These are phyloP conservation scores for Styela plicata DNA, from an alignment of 23 tunicate species.

Conservation along the genomic window DNA sequence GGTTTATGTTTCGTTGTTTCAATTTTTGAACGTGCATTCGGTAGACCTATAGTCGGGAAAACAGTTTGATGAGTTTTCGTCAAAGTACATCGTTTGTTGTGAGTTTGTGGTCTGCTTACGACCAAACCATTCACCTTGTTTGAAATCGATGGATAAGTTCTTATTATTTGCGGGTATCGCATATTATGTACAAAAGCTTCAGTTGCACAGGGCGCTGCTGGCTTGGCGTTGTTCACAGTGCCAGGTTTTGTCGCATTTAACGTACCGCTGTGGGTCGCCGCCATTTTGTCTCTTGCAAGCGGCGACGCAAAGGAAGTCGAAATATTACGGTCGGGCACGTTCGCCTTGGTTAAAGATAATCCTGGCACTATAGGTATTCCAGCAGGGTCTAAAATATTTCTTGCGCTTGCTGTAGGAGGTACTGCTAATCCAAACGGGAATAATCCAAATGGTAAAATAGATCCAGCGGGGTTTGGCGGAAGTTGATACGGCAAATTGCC, in stretches of 20 bases:
- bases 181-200: background rate
- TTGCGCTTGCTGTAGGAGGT: background rate
- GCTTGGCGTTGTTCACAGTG: background rate
- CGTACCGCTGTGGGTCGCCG: background rate
- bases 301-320: background rate
- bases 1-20: too few relatives aligned
- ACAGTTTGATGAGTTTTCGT: background rate
- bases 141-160: background rate
- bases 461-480: background rate
- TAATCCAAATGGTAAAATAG: background rate
- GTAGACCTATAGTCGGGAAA: background rate
- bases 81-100: too few relatives aligned
- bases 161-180: background rate
- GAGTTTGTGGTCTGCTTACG: too few relatives aligned
- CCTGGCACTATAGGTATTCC: background rate
- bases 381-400: background rate
- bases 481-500: background rate
- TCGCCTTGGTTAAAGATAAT: background rate
- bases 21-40: background rate
- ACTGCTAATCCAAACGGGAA: background rate
- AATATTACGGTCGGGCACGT: background rate
- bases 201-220: background rate
- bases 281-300: background rate
- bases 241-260: background rate
- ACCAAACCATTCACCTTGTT: too few relatives aligned